Conservation (phyloP, 2,113 vertebrate genomes). For the Nyctibius bracteatus region DNA sequence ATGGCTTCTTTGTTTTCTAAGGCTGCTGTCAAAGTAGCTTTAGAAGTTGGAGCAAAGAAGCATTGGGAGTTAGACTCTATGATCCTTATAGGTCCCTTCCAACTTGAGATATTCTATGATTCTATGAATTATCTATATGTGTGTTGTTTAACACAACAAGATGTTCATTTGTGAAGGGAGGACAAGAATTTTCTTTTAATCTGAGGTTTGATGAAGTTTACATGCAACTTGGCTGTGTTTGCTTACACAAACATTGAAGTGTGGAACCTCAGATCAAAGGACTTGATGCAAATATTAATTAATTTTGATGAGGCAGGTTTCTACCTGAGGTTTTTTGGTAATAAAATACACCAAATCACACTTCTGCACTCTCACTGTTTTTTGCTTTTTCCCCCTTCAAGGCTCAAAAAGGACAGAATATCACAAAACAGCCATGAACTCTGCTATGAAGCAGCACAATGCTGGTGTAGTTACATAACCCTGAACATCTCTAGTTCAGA, state of each 20-base stretch:
- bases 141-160: background rate
- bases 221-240: background rate
- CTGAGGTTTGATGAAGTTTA: background rate
- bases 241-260: background rate
- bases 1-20: background rate
- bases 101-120: background rate
- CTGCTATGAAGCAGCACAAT: background rate
- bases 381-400: background rate
- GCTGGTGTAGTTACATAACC: background rate
- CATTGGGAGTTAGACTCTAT: background rate
- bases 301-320: background rate
- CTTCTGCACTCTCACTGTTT: fast-evolving
- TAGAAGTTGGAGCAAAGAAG: background rate
- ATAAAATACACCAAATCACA: background rate
- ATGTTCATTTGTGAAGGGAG: background rate
- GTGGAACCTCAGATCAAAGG: background rate
- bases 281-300: background rate
- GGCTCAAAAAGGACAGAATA: background rate
- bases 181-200: background rate
- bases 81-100: background rate
- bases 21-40: background rate
- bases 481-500: background rate
- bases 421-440: background rate
- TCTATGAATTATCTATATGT: background rate
- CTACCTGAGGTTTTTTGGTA: background rate